These are phyloP conservation scores for Betta splendens DNA, from an alignment of 2,797 vertebrate genomes.

Conservation along the genomic window DNA sequence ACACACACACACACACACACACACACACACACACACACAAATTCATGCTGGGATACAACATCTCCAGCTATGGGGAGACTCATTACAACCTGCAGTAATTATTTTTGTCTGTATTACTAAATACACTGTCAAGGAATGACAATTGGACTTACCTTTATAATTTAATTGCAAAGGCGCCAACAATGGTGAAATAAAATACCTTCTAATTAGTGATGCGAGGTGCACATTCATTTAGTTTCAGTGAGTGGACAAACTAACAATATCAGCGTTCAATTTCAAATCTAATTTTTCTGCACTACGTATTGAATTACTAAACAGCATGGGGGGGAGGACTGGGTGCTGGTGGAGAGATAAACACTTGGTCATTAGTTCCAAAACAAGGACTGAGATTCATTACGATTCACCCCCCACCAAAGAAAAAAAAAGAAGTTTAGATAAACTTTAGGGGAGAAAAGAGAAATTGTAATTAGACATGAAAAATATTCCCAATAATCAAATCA, in stretches of 20 bases:
- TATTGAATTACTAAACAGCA: conserved; percentile 60
- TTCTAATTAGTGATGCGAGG: conserved; percentile 70
- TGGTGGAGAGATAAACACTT: conserved; percentile 42
- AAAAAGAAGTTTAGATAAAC: conserved; percentile 73
- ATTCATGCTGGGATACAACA: background rate
- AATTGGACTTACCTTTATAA: conserved; percentile 44
- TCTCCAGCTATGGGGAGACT: background rate
- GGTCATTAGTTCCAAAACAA: conserved; percentile 66
- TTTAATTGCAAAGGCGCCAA: conserved; percentile 44
- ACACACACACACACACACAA: conserved; percentile 5
- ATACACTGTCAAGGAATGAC: background rate
- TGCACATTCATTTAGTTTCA: conserved; percentile 68
- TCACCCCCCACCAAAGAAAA: conserved; percentile 29
- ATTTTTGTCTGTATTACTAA: conserved; percentile 1
- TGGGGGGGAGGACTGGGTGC: conserved; percentile 5
- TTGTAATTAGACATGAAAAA: conserved; percentile 83
- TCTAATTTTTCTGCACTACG: conserved; percentile 50
- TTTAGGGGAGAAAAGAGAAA: conserved; percentile 72
- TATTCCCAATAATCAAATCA: conserved; percentile 83
- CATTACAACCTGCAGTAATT: background rate
- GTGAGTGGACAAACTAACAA: conserved; percentile 65
- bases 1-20: conserved; percentile 10
- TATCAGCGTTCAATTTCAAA: conserved; percentile 69
- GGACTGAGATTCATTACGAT: conserved; percentile 69
- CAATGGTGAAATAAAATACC: conserved; percentile 72